phyloP scores from a whole-genome alignment of 2,888 invertebrate genomes.

The Himalopsyche tibetana region DNA sequence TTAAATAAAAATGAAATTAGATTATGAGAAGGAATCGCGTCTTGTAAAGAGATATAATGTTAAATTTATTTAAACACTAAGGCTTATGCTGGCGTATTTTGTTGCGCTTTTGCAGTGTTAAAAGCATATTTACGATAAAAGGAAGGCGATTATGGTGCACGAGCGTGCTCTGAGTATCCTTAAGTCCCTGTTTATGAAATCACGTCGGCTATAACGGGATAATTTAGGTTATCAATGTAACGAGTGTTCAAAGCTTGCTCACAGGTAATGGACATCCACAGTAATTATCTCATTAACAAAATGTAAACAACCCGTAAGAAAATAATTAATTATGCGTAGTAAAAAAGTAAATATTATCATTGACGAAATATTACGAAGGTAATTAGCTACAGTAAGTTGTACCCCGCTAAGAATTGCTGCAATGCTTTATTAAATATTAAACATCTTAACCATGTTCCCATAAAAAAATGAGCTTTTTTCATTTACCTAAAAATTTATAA shows the following conservation, averaged over 20 bases:
- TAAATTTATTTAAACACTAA: background rate
- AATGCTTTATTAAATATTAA: too few species aligned
- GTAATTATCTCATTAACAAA: background rate
- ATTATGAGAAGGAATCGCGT: too few species aligned
- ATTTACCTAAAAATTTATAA: too few species aligned
- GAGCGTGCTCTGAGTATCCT: constrained; percentile 42
- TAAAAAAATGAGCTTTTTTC: too few species aligned
- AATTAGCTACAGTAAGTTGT: too few species aligned
- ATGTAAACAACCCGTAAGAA: too few species aligned
- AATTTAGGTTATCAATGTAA: constrained; percentile 62
- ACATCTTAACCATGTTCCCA: too few species aligned
- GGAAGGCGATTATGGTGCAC: constrained; percentile 54
- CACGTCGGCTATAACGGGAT: constrained; percentile 64
- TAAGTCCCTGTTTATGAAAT: constrained; percentile 62
- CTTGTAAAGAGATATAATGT: background rate
- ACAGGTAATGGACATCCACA: constrained; percentile 10
- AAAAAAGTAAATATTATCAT: too few species aligned
- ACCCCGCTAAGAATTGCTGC: too few species aligned
- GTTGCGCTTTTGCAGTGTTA: background rate
- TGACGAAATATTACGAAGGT: too few species aligned
- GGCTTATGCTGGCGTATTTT: background rate
- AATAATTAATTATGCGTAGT: too few species aligned
- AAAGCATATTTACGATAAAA: constrained; percentile 23
- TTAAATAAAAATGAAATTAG: too few species aligned
- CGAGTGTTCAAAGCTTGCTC: constrained; percentile 54